phyloP scores from a whole-genome alignment of 2,888 invertebrate species.

The Eupithecia subfuscata region DNA sequence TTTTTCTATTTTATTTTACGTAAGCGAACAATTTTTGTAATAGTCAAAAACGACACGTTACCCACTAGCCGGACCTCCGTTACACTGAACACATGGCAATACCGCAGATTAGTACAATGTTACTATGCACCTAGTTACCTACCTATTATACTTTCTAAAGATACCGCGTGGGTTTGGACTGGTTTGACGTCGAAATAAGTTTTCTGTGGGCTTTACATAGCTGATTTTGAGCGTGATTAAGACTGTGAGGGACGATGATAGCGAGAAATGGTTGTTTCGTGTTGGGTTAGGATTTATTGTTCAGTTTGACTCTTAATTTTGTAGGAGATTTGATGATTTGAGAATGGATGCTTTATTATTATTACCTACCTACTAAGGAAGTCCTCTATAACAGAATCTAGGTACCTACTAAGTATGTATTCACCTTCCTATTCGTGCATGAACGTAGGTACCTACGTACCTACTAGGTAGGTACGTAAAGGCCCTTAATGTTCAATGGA shows the following conservation, averaged over 20 bases:
- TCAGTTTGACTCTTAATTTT: too few species aligned
- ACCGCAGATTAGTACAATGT: slow-evolving; percentile 28
- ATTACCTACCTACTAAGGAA: too few species aligned
- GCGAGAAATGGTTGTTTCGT: slow-evolving; percentile 14
- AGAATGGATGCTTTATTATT: too few species aligned
- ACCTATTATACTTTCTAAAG: slow-evolving; percentile 30
- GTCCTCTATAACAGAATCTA: too few species aligned
- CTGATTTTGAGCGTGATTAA: background rate
- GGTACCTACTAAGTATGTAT: too few species aligned
- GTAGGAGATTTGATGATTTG: too few species aligned
- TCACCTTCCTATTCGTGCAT: too few species aligned
- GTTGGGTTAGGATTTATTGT: background rate
- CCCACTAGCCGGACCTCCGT: background rate
- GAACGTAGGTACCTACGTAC: too few species aligned
- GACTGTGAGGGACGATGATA: background rate
- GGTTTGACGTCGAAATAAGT: background rate
- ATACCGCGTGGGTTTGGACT: background rate
- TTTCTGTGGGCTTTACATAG: slow-evolving; percentile 9
- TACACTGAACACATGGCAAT: slow-evolving; percentile 29
- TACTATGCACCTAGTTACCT: background rate
- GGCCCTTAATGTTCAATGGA: too few species aligned
- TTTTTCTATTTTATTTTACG: background rate
- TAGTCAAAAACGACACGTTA: slow-evolving; percentile 26
- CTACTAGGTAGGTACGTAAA: too few species aligned
- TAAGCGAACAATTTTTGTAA: background rate